Base-by-base conservation (phyloP, 2,888 invertebrate genomes). In the Galeopsomyia nigrocyanea region DNA sequence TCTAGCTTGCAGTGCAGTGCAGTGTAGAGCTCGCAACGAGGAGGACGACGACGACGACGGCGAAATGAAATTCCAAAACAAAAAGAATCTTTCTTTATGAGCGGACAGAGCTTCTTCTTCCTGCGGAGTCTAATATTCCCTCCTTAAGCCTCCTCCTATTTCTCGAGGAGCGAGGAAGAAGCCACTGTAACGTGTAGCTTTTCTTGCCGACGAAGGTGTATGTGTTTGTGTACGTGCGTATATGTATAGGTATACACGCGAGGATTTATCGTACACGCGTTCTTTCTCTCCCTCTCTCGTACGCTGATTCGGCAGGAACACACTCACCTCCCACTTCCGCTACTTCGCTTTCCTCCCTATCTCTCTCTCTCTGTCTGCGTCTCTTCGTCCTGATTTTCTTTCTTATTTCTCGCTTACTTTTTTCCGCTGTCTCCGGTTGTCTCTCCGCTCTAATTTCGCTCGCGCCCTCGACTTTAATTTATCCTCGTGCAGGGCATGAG, bases 41-140 rank as follows among this genome's bases (percentile, higher is more conserved):
- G 5, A 26, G 3, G 26, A 26, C 26, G 26, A 26, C 26, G 26
- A 26, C 26, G 26, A 5, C 26, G n/a, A 26, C 31, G 22, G 22
- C 39, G 69, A 69, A 69, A 69, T 69, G 50, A 69, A 63, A 69
- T 69, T 69, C 51, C 57, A 50, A 69, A 69, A 69, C 69, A 57
- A 39, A 39, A 39, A 39, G 39, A 39, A 39, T 39, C 39, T 39
- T 39, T 39, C 39, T 39, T 39, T 39, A 39, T 39, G 53, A 53
- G 53, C 7, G 39, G 53, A n/a, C 9, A 10, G 53, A 53, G 53
- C 51, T 17, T 19, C 17, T 13, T 10, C 39, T 39, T 7, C 13
- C 39, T 10, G 10, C 39, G 10, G 39, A 16, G 10, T 21, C 21
- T 19, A 19, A 53, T 21, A 53, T 53, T 53, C 21, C 53, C 53